phyloP scores from a whole-genome alignment of 2,113 vertebrate species.

The Labrus mixtus region DNA sequence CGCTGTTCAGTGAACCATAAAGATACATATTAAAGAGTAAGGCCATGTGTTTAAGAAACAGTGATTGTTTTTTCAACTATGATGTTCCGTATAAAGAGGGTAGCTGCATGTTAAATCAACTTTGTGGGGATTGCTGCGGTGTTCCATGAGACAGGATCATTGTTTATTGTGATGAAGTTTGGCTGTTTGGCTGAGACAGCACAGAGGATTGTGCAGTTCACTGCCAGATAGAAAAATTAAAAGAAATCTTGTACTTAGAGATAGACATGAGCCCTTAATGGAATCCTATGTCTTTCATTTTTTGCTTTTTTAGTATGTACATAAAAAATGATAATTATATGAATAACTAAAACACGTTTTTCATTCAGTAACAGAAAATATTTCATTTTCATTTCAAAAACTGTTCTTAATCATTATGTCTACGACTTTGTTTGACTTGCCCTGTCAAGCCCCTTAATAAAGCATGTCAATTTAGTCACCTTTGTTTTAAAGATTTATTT shows the following conservation, averaged over 20 bases:
- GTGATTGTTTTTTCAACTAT: slow-evolving; percentile 18
- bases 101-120: slow-evolving; percentile 37
- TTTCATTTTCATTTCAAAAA: too few relatives aligned
- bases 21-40: too few relatives aligned
- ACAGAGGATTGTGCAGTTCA: not conserved
- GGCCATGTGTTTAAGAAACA: slow-evolving; percentile 22
- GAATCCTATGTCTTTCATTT: not conserved
- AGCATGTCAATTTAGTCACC: too few relatives aligned
- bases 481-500: too few relatives aligned
- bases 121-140: slow-evolving; percentile 11
- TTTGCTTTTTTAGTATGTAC: not conserved
- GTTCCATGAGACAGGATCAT: slow-evolving; percentile 41
- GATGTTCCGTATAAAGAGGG: not conserved
- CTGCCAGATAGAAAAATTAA: not conserved
- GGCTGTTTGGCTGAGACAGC: not conserved
- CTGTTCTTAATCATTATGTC: too few relatives aligned
- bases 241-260: not conserved
- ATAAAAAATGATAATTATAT: not conserved
- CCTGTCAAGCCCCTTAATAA: too few relatives aligned
- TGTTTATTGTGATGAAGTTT: slow-evolving; percentile 32
- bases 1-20: not conserved
- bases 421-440: too few relatives aligned
- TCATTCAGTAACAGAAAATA: too few relatives aligned
- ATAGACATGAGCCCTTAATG: not conserved
- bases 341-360: too few relatives aligned